Conservation (phyloP, 2,888 invertebrate species). For the Punctoribates punctum region DNA sequence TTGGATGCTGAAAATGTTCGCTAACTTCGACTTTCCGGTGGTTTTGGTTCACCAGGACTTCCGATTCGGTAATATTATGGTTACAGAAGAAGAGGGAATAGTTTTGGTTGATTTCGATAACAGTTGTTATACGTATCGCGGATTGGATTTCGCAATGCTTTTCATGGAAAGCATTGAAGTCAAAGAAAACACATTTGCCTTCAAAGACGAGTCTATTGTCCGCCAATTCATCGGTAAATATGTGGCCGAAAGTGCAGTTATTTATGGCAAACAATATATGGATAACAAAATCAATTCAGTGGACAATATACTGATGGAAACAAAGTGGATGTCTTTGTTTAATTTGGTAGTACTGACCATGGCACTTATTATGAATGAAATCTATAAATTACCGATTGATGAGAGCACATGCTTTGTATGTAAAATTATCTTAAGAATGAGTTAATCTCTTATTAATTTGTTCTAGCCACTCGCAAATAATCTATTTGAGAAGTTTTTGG, state of each 20-base stretch:
- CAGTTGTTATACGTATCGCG: slow-evolving; percentile 16
- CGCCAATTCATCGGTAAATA: not conserved
- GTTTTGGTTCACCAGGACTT: slow-evolving; percentile 38
- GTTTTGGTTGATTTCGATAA: slow-evolving; percentile 27
- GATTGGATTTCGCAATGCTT: slow-evolving; percentile 10
- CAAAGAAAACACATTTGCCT: not conserved
- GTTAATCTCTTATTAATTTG: no score
- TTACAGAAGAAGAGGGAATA: not conserved
- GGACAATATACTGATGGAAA: not conserved
- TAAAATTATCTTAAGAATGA: no score
- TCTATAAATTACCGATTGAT: no score
- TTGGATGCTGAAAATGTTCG: not conserved
- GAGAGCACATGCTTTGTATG: no score
- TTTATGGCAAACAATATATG: not conserved
- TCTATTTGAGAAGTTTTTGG: no score
- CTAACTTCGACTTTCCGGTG: not conserved
- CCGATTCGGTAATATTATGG: slow-evolving; percentile 15
- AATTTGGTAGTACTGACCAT: no score
- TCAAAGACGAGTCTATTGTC: not conserved
- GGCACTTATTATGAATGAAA: no score
- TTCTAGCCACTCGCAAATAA: no score
- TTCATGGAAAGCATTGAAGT: not conserved
- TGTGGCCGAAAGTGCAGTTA: not conserved
- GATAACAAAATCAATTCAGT: not conserved
- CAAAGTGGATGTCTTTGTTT: not conserved